Evolutionary conservation across 2,888 invertebrate species (phyloP), one percentile per base, ranked within the genome.

Genomic region (Argyresthia albistria): DNA sequence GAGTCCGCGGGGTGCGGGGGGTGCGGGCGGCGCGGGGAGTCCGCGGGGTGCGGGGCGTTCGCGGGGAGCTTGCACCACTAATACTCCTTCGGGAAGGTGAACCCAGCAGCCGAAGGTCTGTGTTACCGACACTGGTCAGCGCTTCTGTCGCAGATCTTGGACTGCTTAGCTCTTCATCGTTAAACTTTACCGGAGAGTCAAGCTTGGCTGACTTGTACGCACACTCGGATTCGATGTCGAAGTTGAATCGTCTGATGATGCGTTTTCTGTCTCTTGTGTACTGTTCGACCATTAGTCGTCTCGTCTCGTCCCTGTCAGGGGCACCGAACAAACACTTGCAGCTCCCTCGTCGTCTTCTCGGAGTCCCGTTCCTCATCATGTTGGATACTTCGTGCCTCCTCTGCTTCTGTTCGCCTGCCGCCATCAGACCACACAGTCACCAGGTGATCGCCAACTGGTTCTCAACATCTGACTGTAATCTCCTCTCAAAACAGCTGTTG

Each of bases 311-410:
- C 4, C 89, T 70, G 61, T 90, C 89, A 10, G 91, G 88, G 1
- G 84, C 82, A 8, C 91, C 91, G 61, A 92, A 92, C 3, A 92
- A 70, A 63, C 91, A 91, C 66, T 88, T 88, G 72, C 88, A 88
- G 63, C 83, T 81, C 50, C 84, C 81, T 4, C 88, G 75, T 39
- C 83, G 71, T 56, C 84, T 73, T 53, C 87, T 75, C 10, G 80
- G 76, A 1, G 78, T 73, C 25, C 25, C 25, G 54, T 72, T 76
- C 58, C 86, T 80, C 54, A 83, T 76, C 50, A 74, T 76, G 4
- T 70, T 63, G 50, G 79, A 71, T 59, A 84, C 74, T 52, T 84
- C 84, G 58, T 76, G 74, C 60, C 79, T 79, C 62, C 82, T 75
- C 68, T 84, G 84, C 60, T 86, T 86, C 61, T 81, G 82, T 73